Conservation (phyloP, 2,113 vertebrate genomes). For the Sorex araneus region DNA sequence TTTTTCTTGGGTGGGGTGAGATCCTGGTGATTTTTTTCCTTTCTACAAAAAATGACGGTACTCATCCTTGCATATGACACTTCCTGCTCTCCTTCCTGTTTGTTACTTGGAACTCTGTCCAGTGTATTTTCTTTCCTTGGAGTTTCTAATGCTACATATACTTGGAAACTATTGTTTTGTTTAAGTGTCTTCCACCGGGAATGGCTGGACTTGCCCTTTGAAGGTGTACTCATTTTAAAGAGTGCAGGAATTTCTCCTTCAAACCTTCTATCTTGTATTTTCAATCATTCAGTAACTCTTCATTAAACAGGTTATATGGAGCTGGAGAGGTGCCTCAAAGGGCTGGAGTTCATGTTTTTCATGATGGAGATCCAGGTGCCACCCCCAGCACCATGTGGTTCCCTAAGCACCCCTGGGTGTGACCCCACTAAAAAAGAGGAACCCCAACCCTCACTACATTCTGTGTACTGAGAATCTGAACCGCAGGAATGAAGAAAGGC, state of each 20-base stretch:
- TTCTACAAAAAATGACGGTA: neutral
- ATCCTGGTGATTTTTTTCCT: neutral
- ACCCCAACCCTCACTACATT: too few species aligned
- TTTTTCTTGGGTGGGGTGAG: neutral
- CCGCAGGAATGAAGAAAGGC: neutral
- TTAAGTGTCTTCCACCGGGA: neutral
- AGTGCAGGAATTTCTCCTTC: neutral
- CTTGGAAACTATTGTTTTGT: constrained; percentile 50
- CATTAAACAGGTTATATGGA: neutral
- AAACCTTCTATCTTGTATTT: neutral
- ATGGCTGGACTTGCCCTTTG: neutral
- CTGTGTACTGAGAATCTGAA: neutral
- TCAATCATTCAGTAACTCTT: neutral
- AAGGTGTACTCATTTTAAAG: neutral
- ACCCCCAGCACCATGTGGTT: too few species aligned
- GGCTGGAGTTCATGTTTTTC: too few species aligned
- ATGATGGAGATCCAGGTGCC: too few species aligned
- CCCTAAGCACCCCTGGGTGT: too few species aligned
- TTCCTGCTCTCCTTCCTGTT: constrained; percentile 48
- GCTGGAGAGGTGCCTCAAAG: too few species aligned
- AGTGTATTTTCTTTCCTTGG: constrained; percentile 47
- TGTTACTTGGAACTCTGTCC: constrained; percentile 51
- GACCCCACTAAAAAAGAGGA: too few species aligned
- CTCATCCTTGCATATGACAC: neutral
- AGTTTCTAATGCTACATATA: constrained; percentile 40